These are phyloP conservation scores for Dioctria linearis DNA, from an alignment of 2,888 invertebrate genomes.

Conservation along the genomic window DNA sequence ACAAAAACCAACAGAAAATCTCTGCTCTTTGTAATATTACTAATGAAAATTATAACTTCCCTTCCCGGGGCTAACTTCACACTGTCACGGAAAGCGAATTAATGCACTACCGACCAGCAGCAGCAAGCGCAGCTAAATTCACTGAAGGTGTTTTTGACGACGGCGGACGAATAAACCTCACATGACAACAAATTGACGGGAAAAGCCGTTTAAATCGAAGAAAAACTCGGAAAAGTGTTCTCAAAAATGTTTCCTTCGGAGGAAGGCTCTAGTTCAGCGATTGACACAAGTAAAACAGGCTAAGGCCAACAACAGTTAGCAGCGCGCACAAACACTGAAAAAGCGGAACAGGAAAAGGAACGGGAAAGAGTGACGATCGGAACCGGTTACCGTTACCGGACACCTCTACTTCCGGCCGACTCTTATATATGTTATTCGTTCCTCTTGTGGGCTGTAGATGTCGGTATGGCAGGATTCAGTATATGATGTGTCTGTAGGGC, in stretches of 20 bases:
- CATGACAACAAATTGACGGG: constrained; percentile 44
- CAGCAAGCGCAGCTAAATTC: not conserved
- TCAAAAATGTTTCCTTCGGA: constrained; percentile 47
- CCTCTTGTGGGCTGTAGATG: constrained; percentile 18
- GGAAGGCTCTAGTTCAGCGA: constrained; percentile 29
- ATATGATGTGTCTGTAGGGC: constrained; percentile 34
- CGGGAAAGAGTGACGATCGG: constrained; percentile 72
- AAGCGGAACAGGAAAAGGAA: constrained; percentile 71
- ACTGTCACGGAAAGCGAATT: not conserved
- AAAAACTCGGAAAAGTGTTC: constrained; percentile 47
- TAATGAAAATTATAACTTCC: constrained; percentile 16
- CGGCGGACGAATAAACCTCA: constrained; percentile 6
- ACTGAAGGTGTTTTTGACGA: constrained; percentile 12
- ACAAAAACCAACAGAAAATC: constrained; percentile 5
- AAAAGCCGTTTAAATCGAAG: constrained; percentile 36
- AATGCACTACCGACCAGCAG: constrained; percentile 24
- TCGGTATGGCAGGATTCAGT: constrained; percentile 3
- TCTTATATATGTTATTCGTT: constrained; percentile 63
- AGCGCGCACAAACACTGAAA: constrained; percentile 57
- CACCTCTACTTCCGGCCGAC: constrained; percentile 72
- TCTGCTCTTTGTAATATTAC: not conserved
- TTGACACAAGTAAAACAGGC: constrained; percentile 44
- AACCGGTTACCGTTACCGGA: constrained; percentile 73
- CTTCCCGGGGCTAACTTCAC: constrained; percentile 18
- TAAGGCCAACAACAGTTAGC: constrained; percentile 53